phyloP scores from a whole-genome alignment of 2,113 vertebrate species.

The Lontra canadensis region DNA sequence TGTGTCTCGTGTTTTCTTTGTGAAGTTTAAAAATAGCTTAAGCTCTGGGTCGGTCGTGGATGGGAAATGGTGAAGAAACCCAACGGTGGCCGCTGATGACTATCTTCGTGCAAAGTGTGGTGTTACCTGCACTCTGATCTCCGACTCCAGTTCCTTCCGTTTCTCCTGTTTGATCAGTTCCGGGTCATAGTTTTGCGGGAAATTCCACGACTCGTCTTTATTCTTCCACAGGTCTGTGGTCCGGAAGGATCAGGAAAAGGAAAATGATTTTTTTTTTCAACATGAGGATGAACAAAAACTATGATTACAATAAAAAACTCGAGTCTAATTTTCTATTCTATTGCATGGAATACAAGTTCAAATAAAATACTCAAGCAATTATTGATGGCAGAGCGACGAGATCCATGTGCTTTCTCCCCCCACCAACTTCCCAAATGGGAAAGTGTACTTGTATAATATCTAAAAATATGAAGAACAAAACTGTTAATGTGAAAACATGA shows the following conservation, averaged over 20 bases:
- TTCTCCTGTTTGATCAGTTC: slow-evolving; percentile 88
- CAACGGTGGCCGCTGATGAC: background rate
- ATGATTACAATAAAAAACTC: accelerated
- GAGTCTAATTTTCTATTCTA: background rate
- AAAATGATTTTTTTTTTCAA: background rate
- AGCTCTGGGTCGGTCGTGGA: background rate
- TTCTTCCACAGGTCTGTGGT: slow-evolving; percentile 87
- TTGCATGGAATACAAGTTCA: background rate
- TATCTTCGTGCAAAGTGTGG: accelerated
- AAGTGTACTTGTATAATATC: accelerated
- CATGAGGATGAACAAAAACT: accelerated
- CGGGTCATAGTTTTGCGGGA: slow-evolving; percentile 85
- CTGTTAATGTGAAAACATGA: background rate
- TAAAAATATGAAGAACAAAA: background rate
- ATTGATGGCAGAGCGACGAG: background rate
- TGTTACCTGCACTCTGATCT: slow-evolving; percentile 90
- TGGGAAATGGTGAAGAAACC: background rate
- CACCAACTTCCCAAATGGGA: background rate
- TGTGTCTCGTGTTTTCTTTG: background rate
- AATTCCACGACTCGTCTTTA: slow-evolving; percentile 85
- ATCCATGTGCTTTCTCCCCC: accelerated
- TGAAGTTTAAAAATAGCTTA: background rate
- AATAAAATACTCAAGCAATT: background rate
- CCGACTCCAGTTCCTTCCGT: slow-evolving; percentile 87
- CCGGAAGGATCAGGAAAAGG: slow-evolving; percentile 55